Evolutionary conservation across 2,797 vertebrate genomes (phyloP).

Genomic region (Pseudomugil tenellus): DNA sequence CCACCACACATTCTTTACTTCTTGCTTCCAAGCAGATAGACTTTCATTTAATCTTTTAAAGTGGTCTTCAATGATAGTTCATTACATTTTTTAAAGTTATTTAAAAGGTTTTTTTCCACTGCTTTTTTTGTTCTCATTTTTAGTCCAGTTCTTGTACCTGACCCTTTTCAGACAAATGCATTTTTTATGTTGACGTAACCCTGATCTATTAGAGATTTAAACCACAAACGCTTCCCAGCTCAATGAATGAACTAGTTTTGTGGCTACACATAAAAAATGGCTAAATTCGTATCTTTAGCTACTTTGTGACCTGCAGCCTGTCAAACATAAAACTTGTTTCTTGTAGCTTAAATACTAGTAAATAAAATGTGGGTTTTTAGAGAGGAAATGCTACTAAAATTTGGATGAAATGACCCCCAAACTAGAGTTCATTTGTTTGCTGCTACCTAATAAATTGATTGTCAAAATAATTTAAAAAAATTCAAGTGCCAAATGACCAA

Average conservation of each 20-base stretch:
- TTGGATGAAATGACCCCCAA: constrained; percentile 46
- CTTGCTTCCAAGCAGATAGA: not conserved
- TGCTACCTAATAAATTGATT: constrained; percentile 37
- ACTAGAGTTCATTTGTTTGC: constrained; percentile 43
- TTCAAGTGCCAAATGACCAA: constrained; percentile 56
- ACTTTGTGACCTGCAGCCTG: not conserved
- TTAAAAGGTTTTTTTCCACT: not conserved
- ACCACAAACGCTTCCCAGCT: too few relatives aligned
- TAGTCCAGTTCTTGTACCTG: not conserved
- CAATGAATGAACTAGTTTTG: too few relatives aligned
- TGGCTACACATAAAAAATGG: not conserved
- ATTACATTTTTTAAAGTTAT: not conserved
- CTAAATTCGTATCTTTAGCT: not conserved
- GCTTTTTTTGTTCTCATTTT: not conserved
- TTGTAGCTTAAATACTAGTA: not conserved
- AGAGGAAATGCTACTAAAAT: constrained; percentile 16
- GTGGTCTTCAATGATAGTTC: not conserved
- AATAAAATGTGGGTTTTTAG: not conserved
- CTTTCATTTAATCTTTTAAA: not conserved
- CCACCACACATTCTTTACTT: not conserved
- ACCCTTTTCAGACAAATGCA: not conserved
- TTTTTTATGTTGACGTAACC: not conserved
- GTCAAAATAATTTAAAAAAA: constrained; percentile 50
- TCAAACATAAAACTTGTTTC: not conserved
- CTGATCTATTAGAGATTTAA: not conserved